Evolutionary conservation across 2,797 vertebrate genomes (phyloP), one percentile per base, ranked within the genome.

Genomic region (Molossus alvarezi): DNA sequence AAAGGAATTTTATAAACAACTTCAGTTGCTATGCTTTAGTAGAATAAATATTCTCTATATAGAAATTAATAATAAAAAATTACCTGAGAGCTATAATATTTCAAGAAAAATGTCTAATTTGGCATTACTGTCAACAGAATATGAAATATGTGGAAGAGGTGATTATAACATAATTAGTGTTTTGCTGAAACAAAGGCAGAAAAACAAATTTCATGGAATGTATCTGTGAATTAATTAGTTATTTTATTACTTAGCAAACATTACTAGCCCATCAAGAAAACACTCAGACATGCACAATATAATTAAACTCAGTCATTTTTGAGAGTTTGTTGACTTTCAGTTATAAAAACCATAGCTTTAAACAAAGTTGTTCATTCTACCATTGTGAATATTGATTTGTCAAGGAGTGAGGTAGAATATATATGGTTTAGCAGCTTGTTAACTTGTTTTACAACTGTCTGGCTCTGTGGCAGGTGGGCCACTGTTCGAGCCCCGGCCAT

Each of bases 141-240:
- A 45, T 37, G 88, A 97, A 96, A 88, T 88, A 79, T 48, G 23
- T 67, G 29, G 13, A 92, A 91, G 29, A 71, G 33, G 85, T 92
- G 57, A 90, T 88, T 85, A 48, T n/a, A 94, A 62, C 18, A 62
- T 95, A 84, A 95, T 93, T 95, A 94, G 81, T 71, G 53, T 95
- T 96, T 92, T 96, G 67, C 41, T 77, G 29, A 95, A 96, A 97
- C 94, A 97, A 95, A 92, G 57, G 58, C 67, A 95, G 90, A 83
- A 90, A 91, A 87, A 53, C 64, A 91, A 94, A 73, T 93, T 85
- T 91, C 90, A 76, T 41, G 37, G 76, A 53, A 27, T 91, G 10
- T 79, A 81, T 93, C 86, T 94, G 62, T 93, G 69, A 94, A 75
- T 88, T 92, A 95, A 88, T 88, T 55, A 71, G 45, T 87, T 83